Percentiles rank a stretch among this genome's conserved stretches.
phyloP scores from a whole-genome alignment of 2,888 invertebrate genomes.

The Ectobius pallidus region DNA sequence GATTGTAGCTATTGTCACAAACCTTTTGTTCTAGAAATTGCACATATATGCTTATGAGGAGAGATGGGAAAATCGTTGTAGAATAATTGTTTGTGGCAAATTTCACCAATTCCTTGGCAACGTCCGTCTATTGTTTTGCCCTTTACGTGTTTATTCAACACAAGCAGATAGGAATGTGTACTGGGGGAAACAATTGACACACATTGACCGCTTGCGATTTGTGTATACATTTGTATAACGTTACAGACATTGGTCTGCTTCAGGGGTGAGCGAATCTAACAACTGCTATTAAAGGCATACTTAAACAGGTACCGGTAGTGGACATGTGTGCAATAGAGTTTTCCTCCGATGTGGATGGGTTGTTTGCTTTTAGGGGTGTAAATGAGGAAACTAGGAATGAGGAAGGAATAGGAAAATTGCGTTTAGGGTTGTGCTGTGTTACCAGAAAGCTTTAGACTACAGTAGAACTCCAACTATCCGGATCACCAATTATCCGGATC shows the following conservation, averaged over 20 bases:
- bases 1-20: not conserved
- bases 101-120: constrained; percentile 18
- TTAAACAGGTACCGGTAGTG: too few species aligned
- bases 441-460: too few species aligned
- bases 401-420: too few species aligned
- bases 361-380: too few species aligned
- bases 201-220: constrained; percentile 16
- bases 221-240: constrained; percentile 14
- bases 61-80: not conserved
- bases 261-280: not conserved
- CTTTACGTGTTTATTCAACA: constrained; percentile 10
- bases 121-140: constrained; percentile 11
- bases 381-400: too few species aligned
- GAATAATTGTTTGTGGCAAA: constrained; percentile 21
- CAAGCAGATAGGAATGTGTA: constrained; percentile 17
- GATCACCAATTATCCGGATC: too few species aligned
- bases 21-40: not conserved
- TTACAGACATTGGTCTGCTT: not conserved
- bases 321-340: too few species aligned
- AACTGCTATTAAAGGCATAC: too few species aligned
- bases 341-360: too few species aligned
- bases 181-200: constrained; percentile 15
- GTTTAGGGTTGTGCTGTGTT: too few species aligned
- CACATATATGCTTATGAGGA: not conserved
- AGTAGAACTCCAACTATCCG: too few species aligned